Conservation (phyloP, 2,888 invertebrate genomes). For the Cyrtodaria siliqua region DNA sequence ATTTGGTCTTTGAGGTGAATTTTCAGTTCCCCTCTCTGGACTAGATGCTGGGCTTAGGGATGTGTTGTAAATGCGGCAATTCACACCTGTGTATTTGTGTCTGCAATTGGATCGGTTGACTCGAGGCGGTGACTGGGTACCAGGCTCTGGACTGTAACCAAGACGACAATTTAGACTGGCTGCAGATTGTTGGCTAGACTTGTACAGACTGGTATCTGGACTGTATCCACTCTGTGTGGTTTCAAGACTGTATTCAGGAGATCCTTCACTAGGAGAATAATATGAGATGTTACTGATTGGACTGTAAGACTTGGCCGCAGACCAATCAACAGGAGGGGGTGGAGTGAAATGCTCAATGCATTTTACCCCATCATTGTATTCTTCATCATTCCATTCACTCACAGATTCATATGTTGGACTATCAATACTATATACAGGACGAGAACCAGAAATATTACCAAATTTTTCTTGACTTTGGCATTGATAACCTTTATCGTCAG, state of each 20-base stretch:
- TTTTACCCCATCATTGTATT: constrained; percentile 67
- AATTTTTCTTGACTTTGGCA: constrained; percentile 1
- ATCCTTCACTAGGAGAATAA: constrained; percentile 66
- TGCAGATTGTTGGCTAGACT: too few relatives aligned
- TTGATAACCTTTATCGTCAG: not conserved
- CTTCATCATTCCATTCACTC: constrained; percentile 70
- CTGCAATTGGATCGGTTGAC: too few relatives aligned
- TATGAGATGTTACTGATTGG: constrained; percentile 78
- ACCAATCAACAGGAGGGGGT: not conserved
- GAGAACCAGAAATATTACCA: not conserved
- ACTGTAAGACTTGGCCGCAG: constrained; percentile 63
- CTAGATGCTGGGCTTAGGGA: constrained; percentile 20
- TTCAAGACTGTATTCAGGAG: constrained; percentile 40
- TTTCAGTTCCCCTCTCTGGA: constrained; percentile 5
- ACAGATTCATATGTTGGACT: constrained; percentile 79
- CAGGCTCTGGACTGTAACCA: too few relatives aligned
- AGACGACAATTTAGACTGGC: too few relatives aligned
- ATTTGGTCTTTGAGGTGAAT: not conserved
- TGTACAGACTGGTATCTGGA: too few relatives aligned
- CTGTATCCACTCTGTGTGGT: too few relatives aligned
- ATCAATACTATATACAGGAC: constrained; percentile 77
- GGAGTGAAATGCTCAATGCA: constrained; percentile 69
- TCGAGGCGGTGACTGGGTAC: too few relatives aligned
- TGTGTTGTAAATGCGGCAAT: constrained; percentile 36
- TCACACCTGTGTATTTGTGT: constrained; percentile 42